Percentiles rank a stretch among this genome's conserved stretches.
These are phyloP conservation scores for Ophion slaviceki DNA, from an alignment of 2,888 invertebrate species.

Conservation along the genomic window DNA sequence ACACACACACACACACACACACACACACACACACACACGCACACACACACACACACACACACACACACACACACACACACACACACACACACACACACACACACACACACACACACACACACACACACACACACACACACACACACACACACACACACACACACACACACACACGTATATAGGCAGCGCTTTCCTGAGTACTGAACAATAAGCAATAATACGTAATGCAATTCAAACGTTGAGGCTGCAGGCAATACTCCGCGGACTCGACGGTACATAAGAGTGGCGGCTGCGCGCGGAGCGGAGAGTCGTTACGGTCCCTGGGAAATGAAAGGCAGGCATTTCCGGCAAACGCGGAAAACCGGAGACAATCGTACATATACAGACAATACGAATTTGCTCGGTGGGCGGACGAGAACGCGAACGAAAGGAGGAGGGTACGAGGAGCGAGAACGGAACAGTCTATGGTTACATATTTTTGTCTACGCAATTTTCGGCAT, in stretches of 20 bases:
- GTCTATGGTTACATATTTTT: too few relatives aligned
- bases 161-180: too few relatives aligned
- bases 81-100: too few relatives aligned
- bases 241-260: slow-evolving; percentile 78
- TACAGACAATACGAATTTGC: slow-evolving; percentile 58
- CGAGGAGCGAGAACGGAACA: too few relatives aligned
- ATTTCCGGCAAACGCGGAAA: slow-evolving; percentile 78
- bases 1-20: too few relatives aligned
- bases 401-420: slow-evolving; percentile 50
- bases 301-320: slow-evolving; percentile 73
- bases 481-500: too few relatives aligned
- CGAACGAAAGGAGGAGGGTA: slow-evolving; percentile 70
- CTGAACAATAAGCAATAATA: slow-evolving; percentile 82
- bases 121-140: too few relatives aligned
- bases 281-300: slow-evolving; percentile 14
- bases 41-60: too few relatives aligned
- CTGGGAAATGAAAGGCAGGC: slow-evolving; percentile 80
- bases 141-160: too few relatives aligned
- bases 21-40: too few relatives aligned
- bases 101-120: too few relatives aligned
- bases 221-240: slow-evolving; percentile 82
- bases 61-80: too few relatives aligned
- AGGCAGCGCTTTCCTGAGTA: slow-evolving; percentile 64
- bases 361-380: slow-evolving; percentile 67
- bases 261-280: slow-evolving; percentile 71